Conservation (phyloP, 2,113 vertebrate genomes). For the Sinocyclocheilus rhinocerous region DNA sequence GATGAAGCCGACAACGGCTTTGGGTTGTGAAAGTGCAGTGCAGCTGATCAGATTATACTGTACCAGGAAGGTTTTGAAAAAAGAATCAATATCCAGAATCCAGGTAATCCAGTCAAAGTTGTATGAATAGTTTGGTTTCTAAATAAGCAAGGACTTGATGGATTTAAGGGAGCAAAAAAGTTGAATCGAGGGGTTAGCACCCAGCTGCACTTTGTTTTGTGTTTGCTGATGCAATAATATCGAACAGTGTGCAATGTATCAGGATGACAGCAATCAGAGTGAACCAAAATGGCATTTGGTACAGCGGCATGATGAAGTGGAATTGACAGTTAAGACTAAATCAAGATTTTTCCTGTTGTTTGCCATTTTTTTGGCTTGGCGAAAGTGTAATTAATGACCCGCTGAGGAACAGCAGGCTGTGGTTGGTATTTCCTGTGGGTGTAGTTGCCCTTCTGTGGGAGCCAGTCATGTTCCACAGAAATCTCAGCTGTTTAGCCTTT, state of each 20-base stretch:
- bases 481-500: constrained; percentile 1
- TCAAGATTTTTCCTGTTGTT: too few relatives aligned
- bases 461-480: constrained; percentile 26
- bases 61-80: neutral
- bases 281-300: too few relatives aligned
- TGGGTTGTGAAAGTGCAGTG: neutral
- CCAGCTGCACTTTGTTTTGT: constrained; percentile 33
- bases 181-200: constrained; percentile 15
- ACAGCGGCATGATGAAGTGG: too few relatives aligned
- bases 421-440: constrained; percentile 41
- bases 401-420: neutral
- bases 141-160: neutral
- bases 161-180: neutral
- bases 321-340: too few relatives aligned
- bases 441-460: constrained; percentile 33
- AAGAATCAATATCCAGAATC: constrained; percentile 8
- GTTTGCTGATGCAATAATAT: constrained; percentile 49
- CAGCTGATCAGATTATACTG: neutral
- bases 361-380: neutral
- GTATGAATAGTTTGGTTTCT: constrained; percentile 13
- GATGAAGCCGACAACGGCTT: neutral
- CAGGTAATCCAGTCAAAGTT: constrained; percentile 19
- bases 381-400: constrained; percentile 24
- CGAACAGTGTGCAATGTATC: constrained; percentile 48
- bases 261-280: constrained; percentile 49